phyloP scores from a whole-genome alignment of 2,797 vertebrate species.

The Onychomys torridus region DNA sequence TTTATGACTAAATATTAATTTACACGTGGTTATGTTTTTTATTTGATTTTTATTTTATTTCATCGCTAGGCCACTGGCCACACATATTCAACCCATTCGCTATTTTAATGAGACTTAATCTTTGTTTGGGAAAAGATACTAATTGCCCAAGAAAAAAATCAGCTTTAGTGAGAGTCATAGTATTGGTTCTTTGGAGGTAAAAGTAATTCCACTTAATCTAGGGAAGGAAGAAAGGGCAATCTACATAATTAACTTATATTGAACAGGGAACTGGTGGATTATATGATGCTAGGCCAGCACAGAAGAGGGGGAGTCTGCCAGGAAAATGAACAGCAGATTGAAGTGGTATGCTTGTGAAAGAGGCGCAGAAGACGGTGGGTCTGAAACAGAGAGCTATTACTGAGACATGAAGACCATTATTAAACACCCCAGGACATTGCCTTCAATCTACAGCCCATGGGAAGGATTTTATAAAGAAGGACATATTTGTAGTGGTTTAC shows the following conservation, averaged over 20 bases:
- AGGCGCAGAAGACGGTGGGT: neutral
- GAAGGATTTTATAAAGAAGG: neutral
- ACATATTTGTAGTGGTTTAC: neutral
- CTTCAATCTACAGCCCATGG: neutral
- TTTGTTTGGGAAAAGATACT: neutral
- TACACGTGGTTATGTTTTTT: neutral
- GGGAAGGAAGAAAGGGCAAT: neutral
- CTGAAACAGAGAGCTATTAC: neutral
- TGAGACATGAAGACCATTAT: fast-evolving
- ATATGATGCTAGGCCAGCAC: neutral
- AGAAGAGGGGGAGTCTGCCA: neutral
- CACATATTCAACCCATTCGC: neutral
- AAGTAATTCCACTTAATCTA: constrained; percentile 20
- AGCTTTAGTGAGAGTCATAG: neutral
- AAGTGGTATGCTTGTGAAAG: neutral
- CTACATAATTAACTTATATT: neutral
- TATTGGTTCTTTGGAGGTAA: neutral
- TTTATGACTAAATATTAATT: neutral
- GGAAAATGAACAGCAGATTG: neutral
- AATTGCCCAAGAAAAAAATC: neutral
- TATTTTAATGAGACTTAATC: neutral
- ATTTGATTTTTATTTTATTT: neutral
- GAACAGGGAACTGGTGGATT: neutral
- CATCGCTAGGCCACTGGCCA: neutral
- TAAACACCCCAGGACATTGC: neutral